Evolutionary conservation across 2,113 vertebrate species (phyloP), one percentile per base, ranked within the genome.

Genomic region (Glareola pratincola): DNA sequence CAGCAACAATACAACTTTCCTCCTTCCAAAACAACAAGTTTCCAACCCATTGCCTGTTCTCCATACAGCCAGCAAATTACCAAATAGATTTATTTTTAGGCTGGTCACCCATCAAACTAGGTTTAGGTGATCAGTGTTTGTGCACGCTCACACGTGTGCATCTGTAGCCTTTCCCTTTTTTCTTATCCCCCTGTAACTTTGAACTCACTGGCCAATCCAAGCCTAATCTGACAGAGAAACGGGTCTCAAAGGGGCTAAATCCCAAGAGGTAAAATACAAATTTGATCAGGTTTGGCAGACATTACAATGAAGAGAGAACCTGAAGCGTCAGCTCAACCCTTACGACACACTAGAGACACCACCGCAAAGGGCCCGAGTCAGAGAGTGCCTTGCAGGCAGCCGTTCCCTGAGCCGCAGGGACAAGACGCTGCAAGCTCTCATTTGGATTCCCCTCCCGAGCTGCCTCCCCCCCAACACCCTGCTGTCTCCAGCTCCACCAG

Each of bases 61-160:
- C 78, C 43, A 4, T 0, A n/a, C 43, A 74, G 56, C 37, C 75
- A 76, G 22, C 0, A 0, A 62, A 32, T 32, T 76, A 48, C 39
- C 72, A 85, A 10, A 50, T 11, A 15, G 51, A 24, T 90, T 85
- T 59, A 59, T 67, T 63, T 84, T 62, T 62, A 88, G 69, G 41
- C 56, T 66, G 34, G 43, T 17, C 63, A 84, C 48, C 57, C 43
- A 21, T 30, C 48, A 69, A 51, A 48, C 13, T 24, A 43, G 32
- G 36, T 69, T 86, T 56, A 74, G 72, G 45, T 24, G 68, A 74
- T 47, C 26, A 34, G 45, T 4, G 15, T 19, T 29, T 74, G 54
- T 12, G 26, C 56, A 73, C n/a, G 32, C 63, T 47, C 4, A 3
- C 6, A 11, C 21, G 26, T n/a, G 26, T 59, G 23, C 30, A 30